phyloP scores from a whole-genome alignment of 2,113 vertebrate genomes.

The Heloderma charlesbogerti region DNA sequence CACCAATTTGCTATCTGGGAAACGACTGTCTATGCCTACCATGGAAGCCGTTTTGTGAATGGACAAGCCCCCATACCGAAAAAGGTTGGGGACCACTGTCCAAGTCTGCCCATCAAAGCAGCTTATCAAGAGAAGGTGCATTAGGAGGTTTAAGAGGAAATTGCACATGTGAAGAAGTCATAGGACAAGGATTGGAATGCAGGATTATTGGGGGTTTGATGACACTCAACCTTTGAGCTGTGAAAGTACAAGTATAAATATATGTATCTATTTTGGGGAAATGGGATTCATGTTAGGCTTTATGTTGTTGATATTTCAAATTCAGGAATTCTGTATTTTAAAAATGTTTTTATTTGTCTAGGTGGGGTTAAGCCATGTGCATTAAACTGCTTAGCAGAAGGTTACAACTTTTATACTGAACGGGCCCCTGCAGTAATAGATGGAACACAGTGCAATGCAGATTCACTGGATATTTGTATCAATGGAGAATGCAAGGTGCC shows the following conservation, averaged over 20 bases:
- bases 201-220: neutral
- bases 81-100: neutral
- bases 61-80: neutral
- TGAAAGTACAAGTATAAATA: neutral
- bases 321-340: constrained; percentile 24
- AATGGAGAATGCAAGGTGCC: constrained; percentile 99
- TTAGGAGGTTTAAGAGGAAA: neutral
- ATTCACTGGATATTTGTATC: constrained; percentile 98
- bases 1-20: too few species aligned
- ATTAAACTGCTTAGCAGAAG: constrained; percentile 97
- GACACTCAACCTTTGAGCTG: neutral
- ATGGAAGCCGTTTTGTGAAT: too few species aligned
- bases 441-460: constrained; percentile 94
- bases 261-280: constrained; percentile 3
- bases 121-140: neutral
- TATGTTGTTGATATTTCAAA: constrained; percentile 16
- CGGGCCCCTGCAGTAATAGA: constrained; percentile 96
- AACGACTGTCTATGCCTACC: too few species aligned
- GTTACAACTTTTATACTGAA: constrained; percentile 99
- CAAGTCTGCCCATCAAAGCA: neutral
- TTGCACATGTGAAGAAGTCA: neutral
- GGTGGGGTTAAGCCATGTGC: constrained; percentile 97
- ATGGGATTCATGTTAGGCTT: constrained; percentile 41
- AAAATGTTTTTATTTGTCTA: constrained; percentile 70
- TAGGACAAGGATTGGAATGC: neutral